Conservation (phyloP, 2,113 vertebrate genomes). For the Mobula birostris region DNA sequence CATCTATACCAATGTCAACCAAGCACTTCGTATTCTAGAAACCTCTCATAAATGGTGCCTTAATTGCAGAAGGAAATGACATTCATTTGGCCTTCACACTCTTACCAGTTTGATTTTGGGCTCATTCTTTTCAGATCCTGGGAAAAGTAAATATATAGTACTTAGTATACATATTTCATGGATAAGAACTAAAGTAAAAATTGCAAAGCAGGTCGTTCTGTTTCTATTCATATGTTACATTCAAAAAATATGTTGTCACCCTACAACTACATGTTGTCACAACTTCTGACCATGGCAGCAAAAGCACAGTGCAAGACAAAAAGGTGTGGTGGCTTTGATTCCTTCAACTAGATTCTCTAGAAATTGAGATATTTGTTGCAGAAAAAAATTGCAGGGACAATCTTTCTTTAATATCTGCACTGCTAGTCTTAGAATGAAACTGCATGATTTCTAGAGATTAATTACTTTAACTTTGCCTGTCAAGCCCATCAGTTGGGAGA, state of each 20-base stretch:
- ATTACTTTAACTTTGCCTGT: not conserved
- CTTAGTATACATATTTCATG: not conserved
- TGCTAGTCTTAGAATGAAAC: not conserved
- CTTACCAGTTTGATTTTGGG: not conserved
- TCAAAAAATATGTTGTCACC: not conserved
- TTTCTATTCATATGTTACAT: not conserved
- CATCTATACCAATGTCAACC: slow-evolving; percentile 5
- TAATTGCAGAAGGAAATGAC: slow-evolving; percentile 3
- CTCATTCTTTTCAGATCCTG: not conserved
- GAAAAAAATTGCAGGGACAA: not conserved
- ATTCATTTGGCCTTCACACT: not conserved
- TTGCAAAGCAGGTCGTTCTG: not conserved
- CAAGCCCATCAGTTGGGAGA: not conserved
- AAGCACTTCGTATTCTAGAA: slow-evolving; percentile 1
- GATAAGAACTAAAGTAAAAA: not conserved
- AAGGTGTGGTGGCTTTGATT: not conserved
- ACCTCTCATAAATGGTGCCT: not conserved
- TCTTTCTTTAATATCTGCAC: not conserved
- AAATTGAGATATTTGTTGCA: not conserved
- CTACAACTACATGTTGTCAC: not conserved
- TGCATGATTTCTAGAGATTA: not conserved
- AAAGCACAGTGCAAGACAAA: not conserved
- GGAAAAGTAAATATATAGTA: not conserved
- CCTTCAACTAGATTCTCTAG: not conserved
- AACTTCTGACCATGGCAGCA: not conserved